Evolutionary conservation across 2,888 invertebrate genomes (phyloP), one percentile per base, ranked within the genome.

Genomic region (Metacarcinus magister): DNA sequence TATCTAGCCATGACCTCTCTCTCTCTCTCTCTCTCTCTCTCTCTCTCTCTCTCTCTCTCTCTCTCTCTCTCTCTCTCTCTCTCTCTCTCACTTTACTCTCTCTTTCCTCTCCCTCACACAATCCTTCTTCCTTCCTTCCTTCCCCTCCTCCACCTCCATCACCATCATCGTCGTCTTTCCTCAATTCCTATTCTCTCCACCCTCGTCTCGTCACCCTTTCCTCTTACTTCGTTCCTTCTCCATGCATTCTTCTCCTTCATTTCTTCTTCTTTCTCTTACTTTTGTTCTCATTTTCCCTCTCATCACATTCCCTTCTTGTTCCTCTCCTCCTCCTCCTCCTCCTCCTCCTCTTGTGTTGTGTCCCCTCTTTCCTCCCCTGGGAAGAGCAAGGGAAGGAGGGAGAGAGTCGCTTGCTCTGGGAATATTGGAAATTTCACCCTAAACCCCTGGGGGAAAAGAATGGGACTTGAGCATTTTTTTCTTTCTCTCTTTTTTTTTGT

Each of bases 381-480:
- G 82, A 28, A 4, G 32, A 32, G 10, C 28, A 82, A 23, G 19
- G 82, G 82, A 32, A 32, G 82, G 82, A 13, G 13, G 82, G 5
- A 82, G 82, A 2, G 82, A 8, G 32, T 23, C 5, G 8, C 5
- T 32, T 82, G 28, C 82, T 13, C 13, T 82, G 82, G 82, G 82
- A 32, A 82, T 82, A 82, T 82, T 32, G 82, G 82, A 82, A 82
- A 82, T 7, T 82, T 82, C 32, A 82, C 32, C 82, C 82, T 28
- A 82, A 32, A 82, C 82, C 82, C 82, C 82, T 13, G 0, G 82
- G 82, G 10, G 32, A 32, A 82, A 82, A 32, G 67, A 67, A 67
- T 67, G 19, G 67, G 67, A 23, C 16, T 67, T 19, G 67, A 67
- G n/a, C n/a, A n/a, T n/a, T n/a, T n/a, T n/a, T n/a, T n/a, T n/a